Conservation (phyloP, 2,113 vertebrate genomes). For the Orcinus orca region DNA sequence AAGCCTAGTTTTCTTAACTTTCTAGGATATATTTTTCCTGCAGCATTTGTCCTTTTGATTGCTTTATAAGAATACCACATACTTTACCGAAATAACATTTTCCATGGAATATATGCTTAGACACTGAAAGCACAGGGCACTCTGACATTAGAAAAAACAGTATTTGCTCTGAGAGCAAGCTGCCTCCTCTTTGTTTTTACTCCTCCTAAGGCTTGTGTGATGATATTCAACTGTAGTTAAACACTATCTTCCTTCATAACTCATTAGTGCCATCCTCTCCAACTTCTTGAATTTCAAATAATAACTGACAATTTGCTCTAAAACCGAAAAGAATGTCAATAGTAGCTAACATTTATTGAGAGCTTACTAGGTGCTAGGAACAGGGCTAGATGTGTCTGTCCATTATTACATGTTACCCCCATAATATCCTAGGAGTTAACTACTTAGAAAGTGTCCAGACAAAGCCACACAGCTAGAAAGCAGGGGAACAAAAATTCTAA, state of each 20-base stretch:
- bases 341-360: neutral
- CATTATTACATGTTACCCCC: neutral
- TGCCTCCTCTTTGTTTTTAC: neutral
- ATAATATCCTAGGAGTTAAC: neutral
- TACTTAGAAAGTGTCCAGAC: neutral
- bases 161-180: neutral
- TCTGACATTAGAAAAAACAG: neutral
- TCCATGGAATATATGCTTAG: neutral
- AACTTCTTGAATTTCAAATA: constrained; percentile 3
- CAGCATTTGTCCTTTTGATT: neutral
- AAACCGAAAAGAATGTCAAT: neutral
- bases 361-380: neutral
- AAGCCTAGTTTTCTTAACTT: neutral
- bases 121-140: neutral
- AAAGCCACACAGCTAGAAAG: neutral
- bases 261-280: neutral
- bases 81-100: neutral
- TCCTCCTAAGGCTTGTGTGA: neutral
- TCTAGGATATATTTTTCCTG: neutral
- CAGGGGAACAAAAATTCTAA: neutral
- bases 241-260: neutral
- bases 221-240: constrained; percentile 10
- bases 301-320: neutral
- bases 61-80: neutral
- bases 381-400: neutral